These are phyloP conservation scores for Hartigia nigra DNA, from an alignment of 2,888 invertebrate genomes.

Conservation along the genomic window DNA sequence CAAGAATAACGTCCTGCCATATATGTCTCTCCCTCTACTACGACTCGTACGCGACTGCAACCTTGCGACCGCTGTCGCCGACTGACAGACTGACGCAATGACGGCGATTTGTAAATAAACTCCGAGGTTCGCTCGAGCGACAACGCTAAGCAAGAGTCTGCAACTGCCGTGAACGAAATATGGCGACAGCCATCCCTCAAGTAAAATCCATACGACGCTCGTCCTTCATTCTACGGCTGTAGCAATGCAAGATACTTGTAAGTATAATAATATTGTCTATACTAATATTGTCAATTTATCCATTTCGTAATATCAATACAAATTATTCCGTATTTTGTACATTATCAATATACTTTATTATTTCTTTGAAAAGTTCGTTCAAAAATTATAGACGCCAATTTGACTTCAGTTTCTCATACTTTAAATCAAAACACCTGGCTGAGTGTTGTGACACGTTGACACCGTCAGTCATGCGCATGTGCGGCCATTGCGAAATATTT, in stretches of 20 bases:
- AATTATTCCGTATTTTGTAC: background rate
- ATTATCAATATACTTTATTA: background rate
- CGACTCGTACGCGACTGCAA: conserved; percentile 11
- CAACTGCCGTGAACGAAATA: background rate
- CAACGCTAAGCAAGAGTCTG: background rate
- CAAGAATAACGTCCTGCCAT: conserved; percentile 34
- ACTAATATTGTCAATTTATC: background rate
- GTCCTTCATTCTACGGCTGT: background rate
- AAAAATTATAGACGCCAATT: background rate
- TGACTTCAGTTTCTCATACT: background rate
- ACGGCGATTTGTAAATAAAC: conserved; percentile 24
- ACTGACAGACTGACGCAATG: conserved; percentile 20
- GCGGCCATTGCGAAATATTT: background rate
- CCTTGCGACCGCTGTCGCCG: conserved; percentile 23
- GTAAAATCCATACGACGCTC: background rate
- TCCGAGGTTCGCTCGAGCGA: background rate
- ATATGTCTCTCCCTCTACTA: conserved; percentile 19
- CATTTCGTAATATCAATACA: background rate
- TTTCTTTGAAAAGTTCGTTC: background rate
- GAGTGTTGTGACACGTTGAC: background rate
- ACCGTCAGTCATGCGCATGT: background rate
- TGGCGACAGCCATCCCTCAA: background rate
- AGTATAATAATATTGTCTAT: background rate
- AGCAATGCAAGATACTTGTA: background rate
- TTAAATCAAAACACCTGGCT: background rate